These are phyloP conservation scores for Mandrillus leucophaeus DNA, from an alignment of 2,113 vertebrate species.

Conservation along the genomic window DNA sequence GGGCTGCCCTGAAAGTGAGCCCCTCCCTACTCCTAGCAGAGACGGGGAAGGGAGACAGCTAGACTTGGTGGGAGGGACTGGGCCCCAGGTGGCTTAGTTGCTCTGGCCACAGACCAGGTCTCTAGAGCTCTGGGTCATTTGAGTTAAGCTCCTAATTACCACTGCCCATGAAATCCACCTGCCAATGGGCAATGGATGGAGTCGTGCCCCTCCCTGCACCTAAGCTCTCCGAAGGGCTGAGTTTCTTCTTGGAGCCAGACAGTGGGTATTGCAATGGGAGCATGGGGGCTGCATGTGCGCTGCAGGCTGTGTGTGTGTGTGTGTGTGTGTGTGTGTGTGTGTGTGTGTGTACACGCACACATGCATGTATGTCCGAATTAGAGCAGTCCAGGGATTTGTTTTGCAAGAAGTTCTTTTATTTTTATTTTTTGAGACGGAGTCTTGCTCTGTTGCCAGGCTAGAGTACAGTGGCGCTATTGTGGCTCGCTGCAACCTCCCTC, in stretches of 20 bases:
- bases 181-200: neutral
- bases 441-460: no score
- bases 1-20: neutral
- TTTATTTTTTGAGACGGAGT: no score
- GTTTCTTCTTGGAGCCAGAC: neutral
- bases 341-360: neutral
- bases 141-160: neutral
- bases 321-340: neutral
- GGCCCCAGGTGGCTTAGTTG: neutral
- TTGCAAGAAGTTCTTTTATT: neutral
- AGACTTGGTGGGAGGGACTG: neutral
- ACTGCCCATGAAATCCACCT: neutral
- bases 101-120: neutral
- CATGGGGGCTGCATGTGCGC: neutral
- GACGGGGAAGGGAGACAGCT: neutral
- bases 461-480: no score
- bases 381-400: neutral
- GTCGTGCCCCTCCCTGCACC: fast-evolving
- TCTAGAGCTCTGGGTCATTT: neutral
- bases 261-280: neutral
- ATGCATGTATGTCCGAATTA: neutral
- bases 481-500: no score
- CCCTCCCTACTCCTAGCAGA: neutral
- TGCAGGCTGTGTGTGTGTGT: neutral
- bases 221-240: neutral